Base-by-base conservation (phyloP, 2,888 invertebrate genomes). In the Cerceris rybyensis region DNA sequence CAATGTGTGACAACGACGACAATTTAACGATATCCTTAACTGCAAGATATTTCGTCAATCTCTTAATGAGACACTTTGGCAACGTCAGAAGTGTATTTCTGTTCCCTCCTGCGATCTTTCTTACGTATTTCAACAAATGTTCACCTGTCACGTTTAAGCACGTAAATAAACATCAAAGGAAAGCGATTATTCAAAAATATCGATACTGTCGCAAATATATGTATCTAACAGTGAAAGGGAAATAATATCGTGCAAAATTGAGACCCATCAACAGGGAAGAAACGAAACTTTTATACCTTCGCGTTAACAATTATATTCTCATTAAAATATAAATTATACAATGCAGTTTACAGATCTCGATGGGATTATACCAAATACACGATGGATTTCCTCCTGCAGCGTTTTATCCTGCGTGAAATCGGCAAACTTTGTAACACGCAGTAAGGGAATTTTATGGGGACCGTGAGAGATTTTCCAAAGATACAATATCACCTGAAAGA, bases 381-480 rank as follows among this genome's bases (percentile, higher is more conserved):
- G 82, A 61, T 61, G 66, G 61, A 91, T 90, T 57, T 90, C 88
- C 16, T 88, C 87, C 14, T 90, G 90, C 17, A 90, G 58, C 0
- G 50, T 54, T 70, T 84, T 88, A 16, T 90, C 86, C 1, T 74
- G 69, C 11, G 49, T 41, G 46, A 91, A 91, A 49, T 90, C 86
- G 8, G 16, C 61, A 64, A 90, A 87, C 41, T 83, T 80, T 13
- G 69, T 57, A 16, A 64, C 63, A 70, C 72, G 81, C n/a, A 86
- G 75, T 9, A 82, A 70, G 13, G 92, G 91, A 4, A 77, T 63
- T 70, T 75, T 82, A 43, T 91, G 90, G 11, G 91, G 91, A 8
- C 91, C 90, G 80, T 91, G 89, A 61, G 90, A 88, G 75, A 92
- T 84, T 86, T 79, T 90, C 91, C 92, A 92, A 41, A 86, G 69